Evolutionary conservation across 1,140 invertebrate species (phyloP).

Genomic region (Chlorops oryzae): DNA sequence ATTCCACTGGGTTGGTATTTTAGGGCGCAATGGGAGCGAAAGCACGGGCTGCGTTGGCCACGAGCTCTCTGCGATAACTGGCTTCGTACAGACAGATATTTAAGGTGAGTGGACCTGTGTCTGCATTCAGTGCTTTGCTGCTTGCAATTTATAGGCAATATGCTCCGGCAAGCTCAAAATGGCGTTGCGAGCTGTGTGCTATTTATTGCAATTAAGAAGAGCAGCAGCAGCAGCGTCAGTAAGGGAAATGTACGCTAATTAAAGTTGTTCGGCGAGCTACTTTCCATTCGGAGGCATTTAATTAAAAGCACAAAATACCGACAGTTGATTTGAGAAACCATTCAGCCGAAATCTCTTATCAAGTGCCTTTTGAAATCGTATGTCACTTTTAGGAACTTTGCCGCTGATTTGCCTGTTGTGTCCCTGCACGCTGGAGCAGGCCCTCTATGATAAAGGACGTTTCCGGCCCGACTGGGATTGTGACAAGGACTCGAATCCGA

Average conservation of each 20-base stretch:
- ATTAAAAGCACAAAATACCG: no score
- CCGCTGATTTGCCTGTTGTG: slow-evolving; percentile 78
- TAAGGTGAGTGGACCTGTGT: slow-evolving; percentile 41
- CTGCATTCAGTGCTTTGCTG: background rate
- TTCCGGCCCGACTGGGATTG: slow-evolving; percentile 88
- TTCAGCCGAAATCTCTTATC: no score
- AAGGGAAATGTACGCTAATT: slow-evolving; percentile 32
- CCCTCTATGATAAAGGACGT: slow-evolving; percentile 82
- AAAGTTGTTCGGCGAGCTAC: slow-evolving; percentile 11
- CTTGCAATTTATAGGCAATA: background rate
- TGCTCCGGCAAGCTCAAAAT: slow-evolving; percentile 1
- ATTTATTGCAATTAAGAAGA: background rate
- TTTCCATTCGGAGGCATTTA: no score
- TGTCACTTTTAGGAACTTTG: slow-evolving; percentile 73
- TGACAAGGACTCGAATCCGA: slow-evolving; percentile 84
- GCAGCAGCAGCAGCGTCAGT: slow-evolving; percentile 7
- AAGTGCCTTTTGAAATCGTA: no score
- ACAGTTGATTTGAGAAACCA: no score
- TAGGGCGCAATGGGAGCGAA: slow-evolving; percentile 73
- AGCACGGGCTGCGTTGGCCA: slow-evolving; percentile 73
- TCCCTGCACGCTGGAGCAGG: slow-evolving; percentile 88
- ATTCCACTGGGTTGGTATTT: slow-evolving; percentile 93
- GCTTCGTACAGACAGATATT: slow-evolving; percentile 78
- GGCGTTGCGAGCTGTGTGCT: background rate
- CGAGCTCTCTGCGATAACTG: slow-evolving; percentile 78